Conservation (phyloP, 2,113 vertebrate genomes). For the Coreoperca whiteheadi region DNA sequence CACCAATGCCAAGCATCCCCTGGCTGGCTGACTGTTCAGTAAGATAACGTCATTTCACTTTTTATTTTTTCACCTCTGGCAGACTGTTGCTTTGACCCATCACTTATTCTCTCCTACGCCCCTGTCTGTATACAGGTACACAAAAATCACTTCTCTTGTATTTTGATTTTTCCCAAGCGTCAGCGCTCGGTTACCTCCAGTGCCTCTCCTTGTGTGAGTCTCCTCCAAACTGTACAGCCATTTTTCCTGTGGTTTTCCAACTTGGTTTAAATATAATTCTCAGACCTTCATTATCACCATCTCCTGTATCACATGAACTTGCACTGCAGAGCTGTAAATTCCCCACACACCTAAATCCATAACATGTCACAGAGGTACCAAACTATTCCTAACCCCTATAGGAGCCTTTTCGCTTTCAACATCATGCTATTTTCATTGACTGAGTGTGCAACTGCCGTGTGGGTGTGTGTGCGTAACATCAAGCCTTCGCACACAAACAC, state of each 20-base stretch:
- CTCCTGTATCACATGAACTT: constrained; percentile 12
- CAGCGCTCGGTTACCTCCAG: background rate
- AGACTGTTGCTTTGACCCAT: constrained; percentile 23
- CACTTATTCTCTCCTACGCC: background rate
- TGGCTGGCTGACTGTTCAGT: too few relatives aligned
- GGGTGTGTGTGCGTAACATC: constrained; percentile 8
- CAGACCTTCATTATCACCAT: constrained; percentile 4
- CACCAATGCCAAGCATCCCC: background rate
- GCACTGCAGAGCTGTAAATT: background rate
- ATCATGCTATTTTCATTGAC: constrained; percentile 22
- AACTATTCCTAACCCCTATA: background rate
- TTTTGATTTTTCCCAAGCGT: background rate
- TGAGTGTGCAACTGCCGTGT: constrained; percentile 21
- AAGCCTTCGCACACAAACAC: constrained; percentile 34
- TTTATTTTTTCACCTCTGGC: background rate
- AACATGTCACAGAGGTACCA: background rate
- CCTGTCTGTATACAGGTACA: background rate
- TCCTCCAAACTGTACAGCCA: background rate
- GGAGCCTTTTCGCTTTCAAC: background rate
- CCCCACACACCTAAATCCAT: background rate
- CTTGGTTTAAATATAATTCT: background rate
- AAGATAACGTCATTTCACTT: too few relatives aligned
- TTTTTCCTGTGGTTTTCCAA: background rate
- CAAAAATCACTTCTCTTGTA: background rate
- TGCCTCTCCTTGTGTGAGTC: background rate